Percentiles rank a stretch among this genome's conserved stretches.
Conservation (phyloP, 2,797 vertebrate species). For the Chaunax sp. region DNA sequence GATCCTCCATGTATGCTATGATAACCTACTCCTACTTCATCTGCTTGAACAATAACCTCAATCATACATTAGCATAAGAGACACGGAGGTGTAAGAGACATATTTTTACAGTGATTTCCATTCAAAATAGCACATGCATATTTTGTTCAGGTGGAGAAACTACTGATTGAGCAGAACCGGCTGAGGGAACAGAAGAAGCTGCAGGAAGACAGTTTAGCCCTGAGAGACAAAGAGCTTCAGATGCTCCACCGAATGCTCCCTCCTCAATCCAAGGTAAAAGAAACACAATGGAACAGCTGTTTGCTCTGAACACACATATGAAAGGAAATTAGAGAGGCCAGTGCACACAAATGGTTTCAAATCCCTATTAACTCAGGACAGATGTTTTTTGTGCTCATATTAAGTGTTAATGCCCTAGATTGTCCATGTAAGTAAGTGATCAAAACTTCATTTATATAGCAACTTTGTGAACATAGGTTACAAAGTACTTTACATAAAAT, state of each 20-base stretch:
- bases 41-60: background rate
- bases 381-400: background rate
- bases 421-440: background rate
- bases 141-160: conserved; percentile 66
- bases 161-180: conserved; percentile 75
- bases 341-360: background rate
- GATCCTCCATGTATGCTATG: no score
- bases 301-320: background rate
- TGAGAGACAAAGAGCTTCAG: conserved; percentile 55
- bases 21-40: background rate
- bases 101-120: background rate
- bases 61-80: background rate
- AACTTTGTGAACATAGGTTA: no score
- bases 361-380: background rate
- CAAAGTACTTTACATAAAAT: no score
- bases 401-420: no score
- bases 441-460: no score
- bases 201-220: conserved; percentile 59
- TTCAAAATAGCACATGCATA: background rate
- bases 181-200: conserved; percentile 74
- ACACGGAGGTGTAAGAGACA: background rate
- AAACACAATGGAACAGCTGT: background rate
- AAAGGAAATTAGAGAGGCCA: background rate
- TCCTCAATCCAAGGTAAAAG: conserved; percentile 46
- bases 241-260: conserved; percentile 41